Percentiles rank a stretch among this genome's conserved stretches.
Evolutionary conservation across 2,113 vertebrate genomes (phyloP).

Genomic region (Protomyctophum bolini): DNA sequence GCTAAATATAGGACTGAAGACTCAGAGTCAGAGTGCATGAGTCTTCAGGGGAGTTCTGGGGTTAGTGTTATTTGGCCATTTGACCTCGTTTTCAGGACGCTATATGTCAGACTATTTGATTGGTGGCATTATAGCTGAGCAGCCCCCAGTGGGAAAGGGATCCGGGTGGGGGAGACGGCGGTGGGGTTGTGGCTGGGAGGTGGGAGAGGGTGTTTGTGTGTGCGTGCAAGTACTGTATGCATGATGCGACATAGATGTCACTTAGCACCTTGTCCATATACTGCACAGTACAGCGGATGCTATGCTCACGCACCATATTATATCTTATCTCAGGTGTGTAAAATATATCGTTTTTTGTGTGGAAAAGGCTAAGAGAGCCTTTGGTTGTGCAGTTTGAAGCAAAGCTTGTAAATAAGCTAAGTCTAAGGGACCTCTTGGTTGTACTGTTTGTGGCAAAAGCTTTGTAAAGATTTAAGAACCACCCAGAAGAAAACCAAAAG

Average conservation of each 20-base stretch:
- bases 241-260: slow-evolving; percentile 24
- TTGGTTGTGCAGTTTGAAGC: no score
- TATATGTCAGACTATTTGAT: slow-evolving; percentile 41
- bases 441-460: no score
- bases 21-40: slow-evolving; percentile 19
- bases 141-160: background rate
- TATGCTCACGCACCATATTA: no score
- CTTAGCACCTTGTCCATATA: background rate
- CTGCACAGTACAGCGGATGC: no score
- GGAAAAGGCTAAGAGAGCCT: no score
- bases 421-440: no score
- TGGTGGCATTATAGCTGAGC: slow-evolving; percentile 35
- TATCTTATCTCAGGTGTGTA: no score
- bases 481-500: no score
- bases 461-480: no score
- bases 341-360: no score
- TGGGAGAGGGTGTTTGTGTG: slow-evolving; percentile 33
- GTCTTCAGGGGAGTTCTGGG: slow-evolving; percentile 30
- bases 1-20: slow-evolving; percentile 57
- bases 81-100: slow-evolving; percentile 63
- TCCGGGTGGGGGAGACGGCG: background rate
- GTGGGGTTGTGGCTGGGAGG: background rate
- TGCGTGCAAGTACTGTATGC: background rate
- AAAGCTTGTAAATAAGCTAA: no score
- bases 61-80: slow-evolving; percentile 54